Conservation (phyloP, 2,797 vertebrate species). For the Scomberomorus guttatus region DNA sequence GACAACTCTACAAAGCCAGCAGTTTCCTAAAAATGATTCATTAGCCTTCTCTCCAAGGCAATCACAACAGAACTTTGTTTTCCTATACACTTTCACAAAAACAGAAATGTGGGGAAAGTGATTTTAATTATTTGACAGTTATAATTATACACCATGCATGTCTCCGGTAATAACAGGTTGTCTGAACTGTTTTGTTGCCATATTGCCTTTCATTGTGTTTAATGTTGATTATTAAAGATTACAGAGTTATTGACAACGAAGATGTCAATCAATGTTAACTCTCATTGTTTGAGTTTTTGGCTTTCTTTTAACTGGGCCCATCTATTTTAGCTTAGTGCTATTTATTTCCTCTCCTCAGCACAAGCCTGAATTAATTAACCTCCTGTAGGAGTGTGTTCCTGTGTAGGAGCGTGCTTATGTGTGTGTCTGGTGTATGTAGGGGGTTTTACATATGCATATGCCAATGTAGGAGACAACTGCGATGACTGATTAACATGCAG, state of each 20-base stretch:
- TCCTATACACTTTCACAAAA: conserved; percentile 20
- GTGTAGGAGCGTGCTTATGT: conserved; percentile 29
- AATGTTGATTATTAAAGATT: conserved; percentile 53
- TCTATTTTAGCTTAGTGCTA: conserved; percentile 19
- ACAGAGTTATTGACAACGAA: conserved; percentile 47
- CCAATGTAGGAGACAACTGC: conserved; percentile 9
- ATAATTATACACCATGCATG: conserved; percentile 43
- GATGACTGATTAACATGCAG: conserved; percentile 39
- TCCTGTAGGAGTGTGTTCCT: conserved; percentile 25
- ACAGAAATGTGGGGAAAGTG: neutral
- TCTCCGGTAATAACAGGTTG: conserved; percentile 55
- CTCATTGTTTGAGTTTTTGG: conserved; percentile 35
- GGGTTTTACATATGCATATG: conserved; percentile 9
- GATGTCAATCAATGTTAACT: conserved; percentile 50
- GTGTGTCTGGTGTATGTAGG: conserved; percentile 22
- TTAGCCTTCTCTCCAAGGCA: conserved; percentile 31
- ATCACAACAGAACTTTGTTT: conserved; percentile 39
- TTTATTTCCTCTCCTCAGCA: conserved; percentile 18
- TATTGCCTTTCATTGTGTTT: conserved; percentile 60
- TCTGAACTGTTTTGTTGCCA: conserved; percentile 49
- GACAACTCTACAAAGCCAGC: conserved; percentile 12
- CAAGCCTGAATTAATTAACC: conserved; percentile 36
- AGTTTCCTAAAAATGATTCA: conserved; percentile 47
- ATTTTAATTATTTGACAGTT: conserved; percentile 52
- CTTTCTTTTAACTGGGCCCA: conserved; percentile 16